Base-by-base conservation (phyloP, 2,888 invertebrate genomes). In the Erebia epiphron region DNA sequence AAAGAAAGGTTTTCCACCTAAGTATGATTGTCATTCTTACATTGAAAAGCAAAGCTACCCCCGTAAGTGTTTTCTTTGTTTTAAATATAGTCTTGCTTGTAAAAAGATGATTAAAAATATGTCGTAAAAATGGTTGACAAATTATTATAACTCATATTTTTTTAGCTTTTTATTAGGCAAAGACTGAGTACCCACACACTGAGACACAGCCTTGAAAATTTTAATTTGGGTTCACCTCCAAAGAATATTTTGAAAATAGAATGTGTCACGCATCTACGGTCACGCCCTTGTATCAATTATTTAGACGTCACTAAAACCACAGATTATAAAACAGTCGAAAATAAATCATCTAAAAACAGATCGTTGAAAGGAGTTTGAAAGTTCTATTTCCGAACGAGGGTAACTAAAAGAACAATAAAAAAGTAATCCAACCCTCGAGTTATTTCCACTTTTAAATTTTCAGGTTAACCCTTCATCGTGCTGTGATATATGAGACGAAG, bases 321-420 rank as follows among this genome's bases (percentile, higher is more conserved):
- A 75, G 76, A 78, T 77, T 76, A 79, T 73, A 74, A 75, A 77
- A 72, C 75, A 73, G 72, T 74, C 77, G 70, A 77, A 81, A 83
- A 87, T 86, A 86, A 86, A 86, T 86, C 84, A 86, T 80, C 77
- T 76, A 70, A 79, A 81, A 80, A 76, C 75, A 79, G 76, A 83
- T 83, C 86, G 90, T 85, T 89, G 91, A 91, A 86, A 88, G 86
- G 73, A 75, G 85, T 90, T 85, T 89, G 91, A 91, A 86, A 88
- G 86, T 74, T 75, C 86, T 90, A 86, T 89, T 90, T 73, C 85
- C 81, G 81, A 82, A 79, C 80, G 77, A 79, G 81, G 81, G 83
- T 80, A 77, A 76, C 76, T 35, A 35, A 35, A 35, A 78, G 79
- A 82, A 85, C 82, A 85, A 87, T 86, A 89, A 89, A 89, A 86